Evolutionary conservation across 2,888 invertebrate genomes (phyloP).

Genomic region (Pteria penguin): DNA sequence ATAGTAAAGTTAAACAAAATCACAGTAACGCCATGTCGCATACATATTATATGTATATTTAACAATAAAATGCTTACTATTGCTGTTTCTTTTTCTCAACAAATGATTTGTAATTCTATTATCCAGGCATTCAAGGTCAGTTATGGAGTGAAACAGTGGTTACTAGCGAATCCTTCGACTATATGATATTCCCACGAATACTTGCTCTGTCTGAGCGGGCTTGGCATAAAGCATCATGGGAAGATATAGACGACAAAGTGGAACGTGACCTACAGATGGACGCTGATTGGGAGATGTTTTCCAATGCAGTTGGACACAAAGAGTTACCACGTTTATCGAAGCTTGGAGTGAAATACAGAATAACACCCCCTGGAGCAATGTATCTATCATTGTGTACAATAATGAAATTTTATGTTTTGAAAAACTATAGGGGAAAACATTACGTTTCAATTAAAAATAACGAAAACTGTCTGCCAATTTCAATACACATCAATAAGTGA

Average conservation of each 20-base stretch:
- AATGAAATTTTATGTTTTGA: too few species aligned
- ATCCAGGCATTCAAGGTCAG: constrained; percentile 74
- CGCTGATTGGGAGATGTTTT: constrained; percentile 66
- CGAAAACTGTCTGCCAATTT: too few species aligned
- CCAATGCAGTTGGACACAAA: constrained; percentile 64
- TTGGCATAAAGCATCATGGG: constrained; percentile 75
- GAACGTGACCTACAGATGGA: constrained; percentile 22
- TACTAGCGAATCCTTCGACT: constrained; percentile 59
- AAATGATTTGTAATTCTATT: not conserved
- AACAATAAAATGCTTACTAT: too few species aligned
- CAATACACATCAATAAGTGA: too few species aligned
- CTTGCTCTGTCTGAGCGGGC: constrained; percentile 74
- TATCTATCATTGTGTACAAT: too few species aligned
- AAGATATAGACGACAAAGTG: constrained; percentile 36
- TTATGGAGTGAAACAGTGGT: constrained; percentile 73
- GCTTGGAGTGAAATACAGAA: constrained; percentile 59
- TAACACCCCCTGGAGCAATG: constrained; percentile 72
- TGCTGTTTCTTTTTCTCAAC: not conserved
- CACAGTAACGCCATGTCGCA: too few species aligned
- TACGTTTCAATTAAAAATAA: too few species aligned
- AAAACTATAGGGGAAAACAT: too few species aligned
- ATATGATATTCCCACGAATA: constrained; percentile 70
- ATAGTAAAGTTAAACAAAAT: too few species aligned
- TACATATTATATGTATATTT: too few species aligned
- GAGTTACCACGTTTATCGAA: constrained; percentile 66